Percentiles rank a stretch among this genome's conserved stretches.
phyloP scores from a whole-genome alignment of 2,113 vertebrate genomes.

The Phyllopteryx taeniolatus region DNA sequence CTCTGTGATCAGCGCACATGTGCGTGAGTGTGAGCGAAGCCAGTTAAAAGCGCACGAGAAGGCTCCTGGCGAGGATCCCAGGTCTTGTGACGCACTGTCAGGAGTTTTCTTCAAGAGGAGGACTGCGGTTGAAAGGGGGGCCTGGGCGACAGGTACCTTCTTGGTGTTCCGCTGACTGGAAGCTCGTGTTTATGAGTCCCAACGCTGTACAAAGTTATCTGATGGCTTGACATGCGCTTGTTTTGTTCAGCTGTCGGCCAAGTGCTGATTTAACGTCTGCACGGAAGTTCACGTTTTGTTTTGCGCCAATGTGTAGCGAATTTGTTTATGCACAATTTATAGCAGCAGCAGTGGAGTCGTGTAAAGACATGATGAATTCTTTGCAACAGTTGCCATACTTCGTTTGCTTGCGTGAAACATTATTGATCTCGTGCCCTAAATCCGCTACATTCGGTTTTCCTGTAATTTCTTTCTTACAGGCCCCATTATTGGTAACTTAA shows the following conservation, averaged over 20 bases:
- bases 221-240: neutral
- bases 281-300: conserved; percentile 1
- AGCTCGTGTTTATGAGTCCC: neutral
- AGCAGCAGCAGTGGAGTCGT: neutral
- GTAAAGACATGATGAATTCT: neutral
- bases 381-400: neutral
- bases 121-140: neutral
- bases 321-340: neutral
- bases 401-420: neutral
- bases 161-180: neutral
- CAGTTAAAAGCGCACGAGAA: conserved; percentile 27
- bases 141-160: conserved; percentile 12
- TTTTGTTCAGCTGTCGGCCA: neutral
- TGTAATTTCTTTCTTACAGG: no score
- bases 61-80: conserved; percentile 52
- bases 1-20: conserved; percentile 21
- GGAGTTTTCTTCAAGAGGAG: conserved; percentile 46
- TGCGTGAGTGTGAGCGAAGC: conserved; percentile 15
- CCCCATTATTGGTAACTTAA: no score
- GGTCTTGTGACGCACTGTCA: conserved; percentile 70
- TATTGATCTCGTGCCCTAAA: neutral
- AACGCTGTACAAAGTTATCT: neutral
- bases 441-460: no score
- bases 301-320: neutral
- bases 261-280: neutral